A percentile compares a stretch with the other conserved stretches of the same genome.
These are phyloP conservation scores for Rhynchophorus ferrugineus DNA, from an alignment of 1,140 invertebrate genomes.

Conservation along the genomic window DNA sequence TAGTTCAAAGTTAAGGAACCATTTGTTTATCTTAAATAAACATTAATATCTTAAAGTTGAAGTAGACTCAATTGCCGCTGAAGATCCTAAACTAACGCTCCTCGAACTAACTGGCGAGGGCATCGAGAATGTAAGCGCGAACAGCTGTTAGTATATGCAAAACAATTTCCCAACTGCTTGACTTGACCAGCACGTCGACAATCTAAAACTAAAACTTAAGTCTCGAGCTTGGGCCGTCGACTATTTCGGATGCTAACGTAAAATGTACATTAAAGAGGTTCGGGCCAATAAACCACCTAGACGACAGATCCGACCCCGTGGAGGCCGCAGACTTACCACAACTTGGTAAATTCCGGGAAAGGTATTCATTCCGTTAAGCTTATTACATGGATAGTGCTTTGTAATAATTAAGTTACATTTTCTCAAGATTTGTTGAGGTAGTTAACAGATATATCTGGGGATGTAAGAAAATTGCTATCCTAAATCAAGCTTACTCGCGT, in stretches of 20 bases:
- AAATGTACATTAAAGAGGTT: conserved; percentile 1
- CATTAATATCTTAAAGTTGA: no score
- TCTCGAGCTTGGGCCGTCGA: no score
- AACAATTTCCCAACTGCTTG: background rate
- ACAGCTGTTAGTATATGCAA: background rate
- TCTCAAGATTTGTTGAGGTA: conserved; percentile 6
- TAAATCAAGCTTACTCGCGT: background rate
- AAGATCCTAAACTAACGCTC: no score
- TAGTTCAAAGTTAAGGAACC: no score
- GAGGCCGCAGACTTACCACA: conserved; percentile 5
- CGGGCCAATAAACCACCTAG: conserved; percentile 6
- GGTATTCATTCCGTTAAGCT: conserved; percentile 7
- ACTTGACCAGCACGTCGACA: background rate
- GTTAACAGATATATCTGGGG: conserved; percentile 2
- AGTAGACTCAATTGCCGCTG: no score
- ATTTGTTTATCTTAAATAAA: no score
- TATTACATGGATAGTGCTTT: conserved; percentile 7
- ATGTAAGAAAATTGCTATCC: background rate
- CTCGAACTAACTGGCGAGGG: background rate
- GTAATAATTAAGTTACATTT: conserved; percentile 6
- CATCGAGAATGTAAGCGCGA: background rate
- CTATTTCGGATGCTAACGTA: background rate
- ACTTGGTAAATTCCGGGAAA: conserved; percentile 5
- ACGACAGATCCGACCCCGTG: background rate
- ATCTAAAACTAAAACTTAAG: background rate